Evolutionary conservation across 37 sponge, comb jelly and placozoan species (phyloP).

Genomic region (Ianthella basta): DNA sequence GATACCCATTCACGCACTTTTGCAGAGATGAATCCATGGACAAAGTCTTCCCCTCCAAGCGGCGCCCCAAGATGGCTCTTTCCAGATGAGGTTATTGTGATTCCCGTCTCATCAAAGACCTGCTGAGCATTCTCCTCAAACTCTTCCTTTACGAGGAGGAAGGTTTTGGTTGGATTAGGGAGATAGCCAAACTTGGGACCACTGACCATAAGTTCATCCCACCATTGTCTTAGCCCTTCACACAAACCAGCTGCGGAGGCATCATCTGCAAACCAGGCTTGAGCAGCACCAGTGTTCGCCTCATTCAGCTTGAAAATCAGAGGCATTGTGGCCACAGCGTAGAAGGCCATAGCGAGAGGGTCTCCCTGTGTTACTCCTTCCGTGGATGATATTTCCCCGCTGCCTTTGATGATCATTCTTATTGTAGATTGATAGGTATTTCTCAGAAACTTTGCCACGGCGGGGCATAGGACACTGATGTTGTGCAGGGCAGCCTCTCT

Average conservation of each 20-base stretch:
- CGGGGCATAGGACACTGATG: slow-evolving; percentile 31
- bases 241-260: neutral
- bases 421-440: slow-evolving; percentile 33
- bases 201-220: neutral
- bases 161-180: slow-evolving; percentile 16
- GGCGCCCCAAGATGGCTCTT: slow-evolving; percentile 11
- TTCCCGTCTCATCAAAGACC: neutral
- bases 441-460: slow-evolving; percentile 26
- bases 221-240: neutral
- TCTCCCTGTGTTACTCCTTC: slow-evolving; percentile 52
- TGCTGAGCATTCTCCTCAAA: neutral
- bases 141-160: neutral
- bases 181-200: slow-evolving; percentile 11
- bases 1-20: neutral
- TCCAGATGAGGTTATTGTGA: slow-evolving; percentile 5
- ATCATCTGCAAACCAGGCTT: slow-evolving; percentile 15
- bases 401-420: slow-evolving; percentile 7
- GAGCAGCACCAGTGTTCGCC: neutral
- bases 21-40: neutral
- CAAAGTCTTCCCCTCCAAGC: neutral
- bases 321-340: slow-evolving; percentile 41
- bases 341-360: slow-evolving; percentile 54
- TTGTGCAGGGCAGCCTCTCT: slow-evolving; percentile 43
- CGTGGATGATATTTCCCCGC: slow-evolving; percentile 27
- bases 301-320: slow-evolving; percentile 26